Evolutionary conservation across 1,140 invertebrate species (phyloP).

Genomic region (Habropoda laboriosa): DNA sequence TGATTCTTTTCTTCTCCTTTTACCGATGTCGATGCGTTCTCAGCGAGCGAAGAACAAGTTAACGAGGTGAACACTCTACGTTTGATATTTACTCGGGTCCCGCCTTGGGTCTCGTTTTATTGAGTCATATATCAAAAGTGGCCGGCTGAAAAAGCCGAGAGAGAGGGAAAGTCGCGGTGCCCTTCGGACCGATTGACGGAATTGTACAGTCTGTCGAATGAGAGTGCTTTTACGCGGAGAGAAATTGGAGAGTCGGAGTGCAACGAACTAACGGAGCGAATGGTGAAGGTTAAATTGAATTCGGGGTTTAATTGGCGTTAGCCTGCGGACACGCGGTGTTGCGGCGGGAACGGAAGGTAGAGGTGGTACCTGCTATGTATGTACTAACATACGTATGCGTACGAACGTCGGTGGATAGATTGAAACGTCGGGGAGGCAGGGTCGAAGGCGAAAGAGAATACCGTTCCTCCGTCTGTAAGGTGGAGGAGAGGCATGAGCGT

Average conservation of each 20-base stretch:
- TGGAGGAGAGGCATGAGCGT: slow-evolving; percentile 31
- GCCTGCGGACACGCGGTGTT: slow-evolving; percentile 2
- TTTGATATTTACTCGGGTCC: slow-evolving; percentile 77
- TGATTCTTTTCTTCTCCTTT: background rate
- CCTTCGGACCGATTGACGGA: slow-evolving; percentile 32
- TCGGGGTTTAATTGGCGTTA: slow-evolving; percentile 20
- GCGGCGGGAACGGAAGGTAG: no score
- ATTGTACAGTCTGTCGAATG: no score
- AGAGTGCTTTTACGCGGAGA: no score
- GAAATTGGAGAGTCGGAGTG: background rate
- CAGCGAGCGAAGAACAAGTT: slow-evolving; percentile 61
- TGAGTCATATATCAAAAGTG: slow-evolving; percentile 77
- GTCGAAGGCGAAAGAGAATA: slow-evolving; percentile 10
- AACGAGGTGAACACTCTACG: slow-evolving; percentile 77
- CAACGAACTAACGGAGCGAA: no score
- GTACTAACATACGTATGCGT: no score
- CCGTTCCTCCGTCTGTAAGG: background rate
- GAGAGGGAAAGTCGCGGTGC: background rate
- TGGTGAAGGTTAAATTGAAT: background rate
- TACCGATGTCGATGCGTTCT: slow-evolving; percentile 12
- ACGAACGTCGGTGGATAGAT: slow-evolving; percentile 18
- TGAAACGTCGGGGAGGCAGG: slow-evolving; percentile 44
- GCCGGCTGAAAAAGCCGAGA: slow-evolving; percentile 18
- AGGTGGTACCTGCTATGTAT: no score
- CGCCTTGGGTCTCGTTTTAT: slow-evolving; percentile 76